Base-by-base conservation (phyloP, 2,888 invertebrate species). In the Lochmaea crataegi region DNA sequence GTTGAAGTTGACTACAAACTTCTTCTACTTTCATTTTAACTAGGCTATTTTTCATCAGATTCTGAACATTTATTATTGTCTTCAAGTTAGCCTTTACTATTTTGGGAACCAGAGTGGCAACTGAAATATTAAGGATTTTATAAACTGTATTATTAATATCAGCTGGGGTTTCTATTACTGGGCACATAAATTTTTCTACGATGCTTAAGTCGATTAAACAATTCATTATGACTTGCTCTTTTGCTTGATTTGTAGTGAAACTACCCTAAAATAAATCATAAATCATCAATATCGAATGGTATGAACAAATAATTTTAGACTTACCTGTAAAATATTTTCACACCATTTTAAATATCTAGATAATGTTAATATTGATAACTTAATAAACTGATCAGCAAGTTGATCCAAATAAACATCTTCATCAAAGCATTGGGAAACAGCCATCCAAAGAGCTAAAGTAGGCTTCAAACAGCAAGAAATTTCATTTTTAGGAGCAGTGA, bases 351-450 rank as follows among this genome's bases (percentile, higher is more conserved):
- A 88, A 85, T 95, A 95, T 81, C 97, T 90, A 58, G 95, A 90
- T 58, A 96, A 83, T 53, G 98, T 88, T 88, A 97, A 95, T 75
- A 98, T 88, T 22, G 93, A 93, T 9, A 98, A 89, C 86, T 96
- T 97, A 91, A 96, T 95, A 87, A 98, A 96, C 84, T 94, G 94
- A 83, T 93, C 93, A 69, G 92, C 92, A 1, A 96, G 88, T 72
- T 95, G 93, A 32, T 91, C 88, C 66, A 98, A 90, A 85, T 92
- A 97, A 9, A 97, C 90, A 42, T 94, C 93, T 18, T 93, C 90
- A 1, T 91, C 88, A 94, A 97, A 98, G 84, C 96, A 94, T 60
- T 78, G 78, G 41, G 81, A 74, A 11, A 85, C 71, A 7, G 82
- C 80, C 60, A 83, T 84, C 90, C 89, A 90, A 78, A 90, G 88